phyloP scores from a whole-genome alignment of 2,113 vertebrate genomes.

The Austrofundulus limnaeus region DNA sequence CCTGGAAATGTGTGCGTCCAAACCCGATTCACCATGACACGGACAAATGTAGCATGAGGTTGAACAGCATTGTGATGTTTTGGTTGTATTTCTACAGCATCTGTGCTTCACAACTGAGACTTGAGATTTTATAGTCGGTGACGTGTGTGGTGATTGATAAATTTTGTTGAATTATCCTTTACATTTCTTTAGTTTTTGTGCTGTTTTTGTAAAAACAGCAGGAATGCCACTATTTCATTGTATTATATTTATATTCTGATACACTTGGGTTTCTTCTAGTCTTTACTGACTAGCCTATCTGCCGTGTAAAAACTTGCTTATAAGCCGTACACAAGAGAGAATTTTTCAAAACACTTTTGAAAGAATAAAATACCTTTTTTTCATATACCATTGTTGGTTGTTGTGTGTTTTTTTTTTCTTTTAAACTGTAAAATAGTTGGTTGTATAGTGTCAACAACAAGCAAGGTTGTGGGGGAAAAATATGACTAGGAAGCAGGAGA shows the following conservation, averaged over 20 bases:
- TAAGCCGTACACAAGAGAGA: slow-evolving; percentile 33
- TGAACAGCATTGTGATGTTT: slow-evolving; percentile 3
- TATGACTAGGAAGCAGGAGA: not conserved
- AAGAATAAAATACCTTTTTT: slow-evolving; percentile 18
- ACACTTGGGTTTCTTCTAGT: slow-evolving; percentile 43
- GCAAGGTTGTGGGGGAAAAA: not conserved
- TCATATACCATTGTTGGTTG: not conserved
- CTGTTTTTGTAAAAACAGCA: slow-evolving; percentile 23
- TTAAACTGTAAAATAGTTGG: too few relatives aligned
- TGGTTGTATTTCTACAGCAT: slow-evolving; percentile 50
- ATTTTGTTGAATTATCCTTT: slow-evolving; percentile 59
- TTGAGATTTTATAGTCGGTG: slow-evolving; percentile 47
- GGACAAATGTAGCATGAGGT: slow-evolving; percentile 51
- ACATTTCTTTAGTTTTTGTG: slow-evolving; percentile 64
- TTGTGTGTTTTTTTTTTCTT: not conserved
- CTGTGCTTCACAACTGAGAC: slow-evolving; percentile 48
- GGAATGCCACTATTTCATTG: slow-evolving; percentile 34
- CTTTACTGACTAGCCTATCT: slow-evolving; percentile 44
- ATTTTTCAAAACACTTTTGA: slow-evolving; percentile 28
- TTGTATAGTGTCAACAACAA: too few relatives aligned
- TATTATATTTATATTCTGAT: slow-evolving; percentile 71
- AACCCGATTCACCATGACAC: slow-evolving; percentile 16
- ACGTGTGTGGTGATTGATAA: slow-evolving; percentile 37
- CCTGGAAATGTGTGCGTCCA: slow-evolving; percentile 29
- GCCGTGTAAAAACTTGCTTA: slow-evolving; percentile 50